Evolutionary conservation across 2,888 invertebrate species (phyloP), one percentile per base, ranked within the genome.

Genomic region (Drosophila barbarae): DNA sequence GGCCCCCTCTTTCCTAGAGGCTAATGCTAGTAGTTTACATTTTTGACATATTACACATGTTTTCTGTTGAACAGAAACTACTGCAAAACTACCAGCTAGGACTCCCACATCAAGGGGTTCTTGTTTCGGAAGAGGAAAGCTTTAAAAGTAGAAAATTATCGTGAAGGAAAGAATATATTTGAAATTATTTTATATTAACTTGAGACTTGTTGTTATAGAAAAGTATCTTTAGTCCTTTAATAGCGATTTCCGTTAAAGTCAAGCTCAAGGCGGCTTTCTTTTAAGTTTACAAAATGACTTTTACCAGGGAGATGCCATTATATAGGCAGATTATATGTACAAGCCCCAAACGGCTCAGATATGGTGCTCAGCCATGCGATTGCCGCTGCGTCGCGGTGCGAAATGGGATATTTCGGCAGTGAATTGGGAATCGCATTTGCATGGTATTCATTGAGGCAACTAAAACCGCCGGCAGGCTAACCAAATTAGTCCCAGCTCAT

Each of bases 401-500:
- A 51, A 63, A 63, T 63, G 42, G 44, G 63, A 63, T 61, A 63
- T 50, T 50, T 36, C 50, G 41, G 42, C 42, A 60, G 42, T 12
- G 61, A 36, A 44, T 59, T 49, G 61, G 49, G 28, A 60, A 50
- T 44, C 50, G 59, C 61, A 60, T 60, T 61, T 36, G 60, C 39
- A 39, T 60, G 60, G 23, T 10, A 57, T 47, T 57, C 60, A 58
- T 59, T 36, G 39, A 18, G 49, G 61, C 61, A 63, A 63, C 63
- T 63, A 34, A 51, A 63, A 65, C 54, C 47, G 53, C 54, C 41
- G 47, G 47, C 65, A 41, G 46, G 38, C 59, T 54, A 65, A 65
- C 54, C 47, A 65, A 65, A 65, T 65, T 65, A 65, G 64, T 65
- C 54, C 65, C 64, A 65, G 64, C 66, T 65, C 64, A 65, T 65